These are phyloP conservation scores for Tricholaema leucomelas DNA, from an alignment of 2,113 vertebrate species.

Conservation along the genomic window DNA sequence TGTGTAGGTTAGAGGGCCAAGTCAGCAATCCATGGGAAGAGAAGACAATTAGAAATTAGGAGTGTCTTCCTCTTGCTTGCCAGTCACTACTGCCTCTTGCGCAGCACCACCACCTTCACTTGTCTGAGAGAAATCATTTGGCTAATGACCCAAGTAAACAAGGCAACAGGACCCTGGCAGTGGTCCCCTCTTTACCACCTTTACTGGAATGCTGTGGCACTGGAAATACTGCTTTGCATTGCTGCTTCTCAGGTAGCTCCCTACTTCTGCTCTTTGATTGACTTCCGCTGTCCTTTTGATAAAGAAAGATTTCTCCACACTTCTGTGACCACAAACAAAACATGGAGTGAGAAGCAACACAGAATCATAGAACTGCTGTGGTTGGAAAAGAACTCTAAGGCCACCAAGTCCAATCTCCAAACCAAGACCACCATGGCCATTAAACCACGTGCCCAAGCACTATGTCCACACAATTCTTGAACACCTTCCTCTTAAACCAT, in stretches of 20 bases:
- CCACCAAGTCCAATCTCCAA: too few species aligned
- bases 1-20: not conserved
- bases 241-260: not conserved
- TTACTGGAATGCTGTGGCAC: not conserved
- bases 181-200: not conserved
- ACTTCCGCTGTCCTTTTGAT: not conserved
- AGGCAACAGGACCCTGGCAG: not conserved
- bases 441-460: too few species aligned
- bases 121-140: not conserved
- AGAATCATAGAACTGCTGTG: too few species aligned
- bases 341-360: not conserved
- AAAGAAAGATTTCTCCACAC: not conserved
- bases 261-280: not conserved
- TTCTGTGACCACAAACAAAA: not conserved
- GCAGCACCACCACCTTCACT: not conserved
- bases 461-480: too few species aligned
- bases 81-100: not conserved
- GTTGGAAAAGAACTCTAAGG: too few species aligned
- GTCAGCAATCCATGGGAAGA: not conserved
- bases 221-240: rapidly evolving
- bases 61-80: not conserved
- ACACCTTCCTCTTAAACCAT: not conserved
- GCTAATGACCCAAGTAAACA: not conserved
- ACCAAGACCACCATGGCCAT: too few species aligned
- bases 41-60: not conserved